Conservation (phyloP, 1,140 invertebrate species). For the Meloidogyne floridensis region DNA sequence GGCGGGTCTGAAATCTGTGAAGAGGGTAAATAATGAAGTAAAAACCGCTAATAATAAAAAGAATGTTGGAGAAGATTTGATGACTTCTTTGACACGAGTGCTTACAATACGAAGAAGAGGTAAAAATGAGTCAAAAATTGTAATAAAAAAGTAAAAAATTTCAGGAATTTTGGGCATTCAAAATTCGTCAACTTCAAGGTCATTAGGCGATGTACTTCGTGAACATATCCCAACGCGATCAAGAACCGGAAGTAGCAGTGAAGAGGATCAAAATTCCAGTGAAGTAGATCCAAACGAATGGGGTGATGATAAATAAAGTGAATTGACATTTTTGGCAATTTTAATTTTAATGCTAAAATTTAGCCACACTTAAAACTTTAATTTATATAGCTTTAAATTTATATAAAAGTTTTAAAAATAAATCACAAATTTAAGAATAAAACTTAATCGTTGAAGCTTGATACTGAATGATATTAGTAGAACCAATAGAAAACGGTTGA, state of each 20-base stretch:
- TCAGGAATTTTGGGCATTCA: not conserved
- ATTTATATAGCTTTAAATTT: no score
- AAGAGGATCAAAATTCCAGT: not conserved
- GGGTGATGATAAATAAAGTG: not conserved
- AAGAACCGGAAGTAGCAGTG: not conserved
- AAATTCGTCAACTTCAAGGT: not conserved
- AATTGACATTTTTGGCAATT: no score
- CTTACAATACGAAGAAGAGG: slow-evolving; percentile 31
- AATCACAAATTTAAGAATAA: no score
- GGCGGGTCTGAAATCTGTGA: slow-evolving; percentile 23
- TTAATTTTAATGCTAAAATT: no score
- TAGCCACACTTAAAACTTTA: no score
- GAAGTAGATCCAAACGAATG: not conserved
- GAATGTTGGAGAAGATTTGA: slow-evolving; percentile 24
- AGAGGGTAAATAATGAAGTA: not conserved
- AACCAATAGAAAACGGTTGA: no score
- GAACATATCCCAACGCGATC: not conserved
- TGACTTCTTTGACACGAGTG: slow-evolving; percentile 31
- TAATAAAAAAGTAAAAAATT: not conserved
- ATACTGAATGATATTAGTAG: no score
- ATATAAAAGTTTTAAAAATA: no score
- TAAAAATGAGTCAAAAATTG: no score
- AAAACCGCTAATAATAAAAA: not conserved
- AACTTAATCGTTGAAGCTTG: no score
- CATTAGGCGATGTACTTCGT: not conserved